A percentile compares a stretch with the other conserved stretches of the same genome.
phyloP scores from a whole-genome alignment of 2,888 invertebrate genomes.

The Thelaira solivaga region DNA sequence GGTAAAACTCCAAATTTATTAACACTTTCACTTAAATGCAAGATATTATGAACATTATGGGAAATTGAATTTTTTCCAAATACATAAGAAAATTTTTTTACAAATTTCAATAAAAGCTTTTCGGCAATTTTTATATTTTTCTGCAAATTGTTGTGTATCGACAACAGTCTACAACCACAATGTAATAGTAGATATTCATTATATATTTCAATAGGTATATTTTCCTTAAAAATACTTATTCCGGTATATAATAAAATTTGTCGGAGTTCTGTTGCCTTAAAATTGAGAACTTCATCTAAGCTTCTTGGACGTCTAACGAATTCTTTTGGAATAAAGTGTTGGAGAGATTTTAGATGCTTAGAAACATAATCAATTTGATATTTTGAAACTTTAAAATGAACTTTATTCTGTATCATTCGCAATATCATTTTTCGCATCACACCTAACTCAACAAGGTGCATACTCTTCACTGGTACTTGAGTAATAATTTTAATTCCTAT shows the following conservation, averaged over 20 bases:
- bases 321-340: neutral
- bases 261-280: neutral
- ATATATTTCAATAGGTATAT: no score
- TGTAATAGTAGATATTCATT: no score
- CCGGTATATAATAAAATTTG: neutral
- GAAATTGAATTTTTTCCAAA: no score
- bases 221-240: no score
- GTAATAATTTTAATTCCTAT: conserved; percentile 14
- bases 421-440: conserved; percentile 18
- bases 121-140: no score
- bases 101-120: no score
- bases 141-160: no score
- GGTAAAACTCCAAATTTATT: no score
- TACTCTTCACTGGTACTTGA: conserved; percentile 43
- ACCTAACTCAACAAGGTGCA: conserved; percentile 43
- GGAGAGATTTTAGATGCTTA: neutral
- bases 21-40: no score
- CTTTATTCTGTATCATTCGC: conserved; percentile 2
- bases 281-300: neutral
- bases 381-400: neutral
- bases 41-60: no score
- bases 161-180: no score
- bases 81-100: no score
- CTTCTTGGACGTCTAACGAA: neutral
- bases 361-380: neutral